A percentile compares a stretch with the other conserved stretches of the same genome.
phyloP scores from a whole-genome alignment of 2,113 vertebrate species.

The Aramus guarauna region DNA sequence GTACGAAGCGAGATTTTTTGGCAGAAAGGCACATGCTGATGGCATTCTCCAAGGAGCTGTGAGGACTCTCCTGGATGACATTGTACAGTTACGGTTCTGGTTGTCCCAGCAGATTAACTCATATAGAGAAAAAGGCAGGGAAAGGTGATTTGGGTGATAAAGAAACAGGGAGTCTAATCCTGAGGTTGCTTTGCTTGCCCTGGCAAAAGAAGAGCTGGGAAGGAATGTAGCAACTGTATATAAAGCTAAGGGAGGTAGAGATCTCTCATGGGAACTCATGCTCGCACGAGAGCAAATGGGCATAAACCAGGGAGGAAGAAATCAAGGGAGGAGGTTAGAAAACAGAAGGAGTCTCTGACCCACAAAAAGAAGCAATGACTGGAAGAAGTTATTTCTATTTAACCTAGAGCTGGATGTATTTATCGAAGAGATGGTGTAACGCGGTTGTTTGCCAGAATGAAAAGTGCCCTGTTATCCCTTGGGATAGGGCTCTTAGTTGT shows the following conservation, averaged over 20 bases:
- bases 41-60: neutral
- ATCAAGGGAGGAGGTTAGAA: neutral
- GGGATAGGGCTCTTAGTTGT: neutral
- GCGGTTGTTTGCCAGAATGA: neutral
- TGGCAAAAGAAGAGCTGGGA: neutral
- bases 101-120: neutral
- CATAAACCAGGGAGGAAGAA: neutral
- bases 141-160: neutral
- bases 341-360: neutral
- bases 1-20: neutral
- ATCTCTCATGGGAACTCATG: neutral
- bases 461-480: neutral
- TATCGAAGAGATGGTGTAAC: neutral
- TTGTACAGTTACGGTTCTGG: fast-evolving
- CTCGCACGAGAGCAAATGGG: neutral
- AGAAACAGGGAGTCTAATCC: neutral
- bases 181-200: neutral
- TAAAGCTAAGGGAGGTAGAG: neutral
- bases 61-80: neutral
- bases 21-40: neutral
- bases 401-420: neutral
- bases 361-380: neutral
- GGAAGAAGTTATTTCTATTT: neutral
- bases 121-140: neutral
- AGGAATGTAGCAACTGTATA: fast-evolving